Conservation (phyloP, 2,888 invertebrate species). For the Myopa tessellatipennis region DNA sequence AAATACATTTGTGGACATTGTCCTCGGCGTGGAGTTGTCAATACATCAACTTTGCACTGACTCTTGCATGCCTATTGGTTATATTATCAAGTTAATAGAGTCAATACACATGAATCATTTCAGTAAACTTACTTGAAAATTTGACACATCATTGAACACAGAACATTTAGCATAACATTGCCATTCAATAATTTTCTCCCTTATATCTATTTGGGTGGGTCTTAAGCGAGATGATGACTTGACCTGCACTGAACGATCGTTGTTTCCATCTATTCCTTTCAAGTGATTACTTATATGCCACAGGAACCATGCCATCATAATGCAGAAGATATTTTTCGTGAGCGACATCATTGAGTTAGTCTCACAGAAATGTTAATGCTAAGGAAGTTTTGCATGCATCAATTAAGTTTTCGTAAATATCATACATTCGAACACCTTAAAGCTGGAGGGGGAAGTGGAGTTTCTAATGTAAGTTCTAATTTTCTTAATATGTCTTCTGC, state of each 20-base stretch:
- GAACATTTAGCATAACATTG: conserved; percentile 62
- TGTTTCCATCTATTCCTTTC: conserved; percentile 4
- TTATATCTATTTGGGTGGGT: conserved; percentile 56
- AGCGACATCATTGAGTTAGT: conserved; percentile 42
- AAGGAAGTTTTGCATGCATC: too few species aligned
- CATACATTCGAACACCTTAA: too few species aligned
- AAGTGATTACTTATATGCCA: conserved; percentile 42
- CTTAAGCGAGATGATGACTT: conserved; percentile 41
- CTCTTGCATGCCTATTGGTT: conserved; percentile 52
- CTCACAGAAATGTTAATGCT: too few species aligned
- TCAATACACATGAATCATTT: not conserved
- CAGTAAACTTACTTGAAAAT: conserved; percentile 18
- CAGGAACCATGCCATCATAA: conserved; percentile 46
- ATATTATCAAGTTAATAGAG: not conserved
- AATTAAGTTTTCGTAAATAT: too few species aligned
- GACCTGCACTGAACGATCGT: not conserved
- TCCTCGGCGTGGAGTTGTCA: conserved; percentile 59
- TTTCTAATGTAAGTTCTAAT: too few species aligned
- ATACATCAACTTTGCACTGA: conserved; percentile 58
- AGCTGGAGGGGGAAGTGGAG: too few species aligned
- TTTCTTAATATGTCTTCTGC: too few species aligned
- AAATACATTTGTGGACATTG: conserved; percentile 57
- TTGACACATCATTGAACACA: conserved; percentile 5
- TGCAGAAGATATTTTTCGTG: conserved; percentile 45
- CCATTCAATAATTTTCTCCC: conserved; percentile 64